A percentile compares a stretch with the other conserved stretches of the same genome.
Evolutionary conservation across 2,113 vertebrate species (phyloP).

Genomic region (Phainopepla nitens): DNA sequence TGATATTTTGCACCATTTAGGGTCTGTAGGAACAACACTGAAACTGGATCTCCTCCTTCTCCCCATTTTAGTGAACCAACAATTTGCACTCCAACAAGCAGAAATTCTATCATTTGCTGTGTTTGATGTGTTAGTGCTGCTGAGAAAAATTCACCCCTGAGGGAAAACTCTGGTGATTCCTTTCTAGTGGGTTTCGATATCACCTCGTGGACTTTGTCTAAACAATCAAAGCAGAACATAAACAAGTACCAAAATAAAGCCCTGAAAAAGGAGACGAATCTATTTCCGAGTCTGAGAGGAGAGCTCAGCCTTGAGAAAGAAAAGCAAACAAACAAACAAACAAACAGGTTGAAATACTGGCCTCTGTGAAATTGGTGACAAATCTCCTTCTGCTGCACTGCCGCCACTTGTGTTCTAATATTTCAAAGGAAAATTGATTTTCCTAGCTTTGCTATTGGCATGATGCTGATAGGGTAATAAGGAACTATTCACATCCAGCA

Average conservation of each 20-base stretch:
- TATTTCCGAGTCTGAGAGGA: neutral
- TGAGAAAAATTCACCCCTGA: neutral
- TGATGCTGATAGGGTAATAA: conserved; percentile 3
- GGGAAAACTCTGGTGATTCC: neutral
- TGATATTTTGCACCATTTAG: neutral
- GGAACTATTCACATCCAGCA: neutral
- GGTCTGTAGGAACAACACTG: neutral
- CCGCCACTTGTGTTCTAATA: neutral
- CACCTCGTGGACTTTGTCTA: neutral
- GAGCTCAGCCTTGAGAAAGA: neutral
- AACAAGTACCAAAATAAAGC: neutral
- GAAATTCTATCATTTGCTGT: neutral
- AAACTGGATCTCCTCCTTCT: neutral
- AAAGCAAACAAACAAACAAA: neutral
- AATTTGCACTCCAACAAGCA: neutral
- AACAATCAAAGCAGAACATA: neutral
- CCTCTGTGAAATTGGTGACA: neutral
- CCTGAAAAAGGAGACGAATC: neutral
- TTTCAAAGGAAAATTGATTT: conserved; percentile 49
- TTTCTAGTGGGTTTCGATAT: neutral
- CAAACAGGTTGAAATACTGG: neutral
- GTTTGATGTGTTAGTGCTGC: neutral
- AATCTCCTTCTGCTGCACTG: neutral
- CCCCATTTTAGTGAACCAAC: neutral
- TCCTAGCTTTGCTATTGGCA: neutral